Evolutionary conservation across 53 echinoderm and acorn worm genomes (phyloP).

Genomic region (Patiria pectinifera): DNA sequence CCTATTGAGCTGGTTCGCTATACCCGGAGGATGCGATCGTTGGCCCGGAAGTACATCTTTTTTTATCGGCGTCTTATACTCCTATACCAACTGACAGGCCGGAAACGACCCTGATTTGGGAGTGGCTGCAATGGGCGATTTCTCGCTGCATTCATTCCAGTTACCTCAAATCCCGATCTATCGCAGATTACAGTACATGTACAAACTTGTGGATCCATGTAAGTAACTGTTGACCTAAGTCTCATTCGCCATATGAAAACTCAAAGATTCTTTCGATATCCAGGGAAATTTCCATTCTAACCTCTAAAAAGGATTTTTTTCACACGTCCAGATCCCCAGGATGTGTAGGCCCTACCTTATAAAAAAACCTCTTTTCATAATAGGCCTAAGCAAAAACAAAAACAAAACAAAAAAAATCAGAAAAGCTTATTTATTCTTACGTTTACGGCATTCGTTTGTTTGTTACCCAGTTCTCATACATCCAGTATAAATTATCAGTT

Average conservation of each 20-base stretch:
- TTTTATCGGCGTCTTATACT: constrained; percentile 1
- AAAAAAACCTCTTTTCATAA: too few relatives aligned
- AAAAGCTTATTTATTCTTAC: too few relatives aligned
- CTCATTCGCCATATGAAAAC: neutral
- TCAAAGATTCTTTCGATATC: too few relatives aligned
- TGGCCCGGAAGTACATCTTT: constrained; percentile 24
- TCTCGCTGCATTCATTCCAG: neutral
- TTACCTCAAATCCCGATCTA: neutral
- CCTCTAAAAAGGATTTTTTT: too few relatives aligned
- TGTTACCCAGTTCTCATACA: too few relatives aligned
- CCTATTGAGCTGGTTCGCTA: neutral
- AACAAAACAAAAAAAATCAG: too few relatives aligned
- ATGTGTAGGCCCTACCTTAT: too few relatives aligned
- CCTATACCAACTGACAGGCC: neutral
- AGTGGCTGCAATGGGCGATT: neutral
- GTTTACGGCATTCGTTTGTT: too few relatives aligned
- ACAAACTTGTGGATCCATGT: neutral
- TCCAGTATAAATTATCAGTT: too few relatives aligned
- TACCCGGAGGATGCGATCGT: neutral
- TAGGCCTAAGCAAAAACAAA: too few relatives aligned
- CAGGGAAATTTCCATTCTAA: too few relatives aligned
- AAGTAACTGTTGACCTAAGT: neutral
- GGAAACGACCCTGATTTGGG: neutral
- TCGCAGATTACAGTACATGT: neutral
- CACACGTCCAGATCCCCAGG: too few relatives aligned